Conservation (phyloP, 2,113 vertebrate species). For the Sebastes fasciatus region DNA sequence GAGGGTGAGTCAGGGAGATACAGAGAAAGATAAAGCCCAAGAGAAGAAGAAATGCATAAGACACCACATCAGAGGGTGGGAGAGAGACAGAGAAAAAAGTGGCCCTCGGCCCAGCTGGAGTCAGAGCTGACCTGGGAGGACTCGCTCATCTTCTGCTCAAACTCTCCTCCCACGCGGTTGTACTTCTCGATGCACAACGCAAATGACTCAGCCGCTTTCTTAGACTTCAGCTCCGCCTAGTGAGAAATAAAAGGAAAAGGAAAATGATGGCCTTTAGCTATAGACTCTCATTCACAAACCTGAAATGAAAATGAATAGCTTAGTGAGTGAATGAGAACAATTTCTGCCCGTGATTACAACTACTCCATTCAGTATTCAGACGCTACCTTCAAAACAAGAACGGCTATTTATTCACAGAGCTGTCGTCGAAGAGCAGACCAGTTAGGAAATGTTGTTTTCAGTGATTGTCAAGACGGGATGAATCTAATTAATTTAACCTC, state of each 20-base stretch:
- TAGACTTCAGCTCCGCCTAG: constrained; percentile 94
- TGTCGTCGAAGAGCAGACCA: background rate
- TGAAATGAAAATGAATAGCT: constrained; percentile 1
- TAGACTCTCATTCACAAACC: constrained; percentile 26
- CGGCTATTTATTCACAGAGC: background rate
- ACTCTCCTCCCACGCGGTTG: constrained; percentile 90
- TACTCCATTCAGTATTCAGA: background rate
- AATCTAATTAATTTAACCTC: constrained; percentile 7
- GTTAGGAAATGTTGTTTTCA: background rate
- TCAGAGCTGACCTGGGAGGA: constrained; percentile 87
- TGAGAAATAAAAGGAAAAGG: constrained; percentile 28
- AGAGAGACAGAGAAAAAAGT: background rate
- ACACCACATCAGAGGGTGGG: constrained; percentile 23
- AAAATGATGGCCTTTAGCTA: background rate
- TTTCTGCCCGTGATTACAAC: constrained; percentile 15
- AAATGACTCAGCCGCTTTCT: constrained; percentile 91
- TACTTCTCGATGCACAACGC: constrained; percentile 90
- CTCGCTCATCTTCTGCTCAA: constrained; percentile 95
- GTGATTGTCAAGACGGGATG: background rate
- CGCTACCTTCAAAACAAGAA: background rate
- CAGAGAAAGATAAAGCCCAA: background rate
- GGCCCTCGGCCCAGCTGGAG: constrained; percentile 10
- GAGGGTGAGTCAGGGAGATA: constrained; percentile 24
- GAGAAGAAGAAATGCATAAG: constrained; percentile 11
- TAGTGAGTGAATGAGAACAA: background rate